Conservation (phyloP, 2,888 invertebrate species). For the Cotesia congregata region DNA sequence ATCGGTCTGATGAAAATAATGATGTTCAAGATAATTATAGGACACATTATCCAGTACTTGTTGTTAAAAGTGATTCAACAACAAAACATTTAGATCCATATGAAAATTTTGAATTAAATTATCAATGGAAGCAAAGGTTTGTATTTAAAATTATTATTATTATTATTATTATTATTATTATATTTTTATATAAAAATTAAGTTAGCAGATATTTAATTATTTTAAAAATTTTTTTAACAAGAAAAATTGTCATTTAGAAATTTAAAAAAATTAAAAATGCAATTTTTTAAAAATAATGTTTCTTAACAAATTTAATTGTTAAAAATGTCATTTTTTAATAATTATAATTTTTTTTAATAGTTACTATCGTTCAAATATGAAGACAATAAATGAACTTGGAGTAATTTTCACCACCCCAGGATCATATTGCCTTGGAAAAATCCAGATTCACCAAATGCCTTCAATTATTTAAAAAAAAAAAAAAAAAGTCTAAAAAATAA, state of each 20-base stretch:
- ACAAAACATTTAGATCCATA: constrained; percentile 53
- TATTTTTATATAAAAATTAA: no score
- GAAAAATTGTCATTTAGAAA: no score
- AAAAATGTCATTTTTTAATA: not conserved
- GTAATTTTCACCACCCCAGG: constrained; percentile 54
- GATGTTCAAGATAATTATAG: constrained; percentile 21
- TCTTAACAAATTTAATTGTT: no score
- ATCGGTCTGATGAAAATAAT: constrained; percentile 44
- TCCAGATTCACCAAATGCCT: constrained; percentile 55
- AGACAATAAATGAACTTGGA: constrained; percentile 63
- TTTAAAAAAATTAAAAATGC: no score
- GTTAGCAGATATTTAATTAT: no score
- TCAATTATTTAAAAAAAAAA: not conserved
- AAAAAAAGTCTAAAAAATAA: no score
- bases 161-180: no score
- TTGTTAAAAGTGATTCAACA: constrained; percentile 56
- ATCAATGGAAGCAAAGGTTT: constrained; percentile 63
- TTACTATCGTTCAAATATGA: constrained; percentile 54
- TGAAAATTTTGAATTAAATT: constrained; percentile 51
- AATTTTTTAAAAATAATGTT: no score
- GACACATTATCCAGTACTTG: constrained; percentile 47
- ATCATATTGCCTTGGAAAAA: constrained; percentile 61
- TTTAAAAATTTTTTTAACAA: no score
- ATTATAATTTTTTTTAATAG: constrained; percentile 47
- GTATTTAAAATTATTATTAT: not conserved